These are phyloP conservation scores for Onychostruthus taczanowskii DNA, from an alignment of 2,113 vertebrate genomes.

Conservation along the genomic window DNA sequence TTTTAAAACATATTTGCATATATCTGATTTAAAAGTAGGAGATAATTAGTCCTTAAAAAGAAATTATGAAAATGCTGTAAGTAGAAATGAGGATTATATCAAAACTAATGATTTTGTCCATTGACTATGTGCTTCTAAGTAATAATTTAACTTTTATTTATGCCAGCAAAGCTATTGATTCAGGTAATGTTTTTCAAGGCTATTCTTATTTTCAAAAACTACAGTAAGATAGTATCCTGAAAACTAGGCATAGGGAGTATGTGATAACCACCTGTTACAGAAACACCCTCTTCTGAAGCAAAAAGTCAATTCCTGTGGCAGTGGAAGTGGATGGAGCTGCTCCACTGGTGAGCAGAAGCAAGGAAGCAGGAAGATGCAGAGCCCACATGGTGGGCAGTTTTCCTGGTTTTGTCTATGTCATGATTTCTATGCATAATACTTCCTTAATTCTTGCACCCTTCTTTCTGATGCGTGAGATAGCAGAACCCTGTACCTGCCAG, in stretches of 20 bases:
- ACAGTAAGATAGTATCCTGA: neutral
- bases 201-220: neutral
- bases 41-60: neutral
- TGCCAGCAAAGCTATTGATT: neutral
- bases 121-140: neutral
- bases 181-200: neutral
- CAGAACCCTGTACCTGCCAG: neutral
- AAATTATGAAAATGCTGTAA: neutral
- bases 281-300: neutral
- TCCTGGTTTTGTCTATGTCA: neutral
- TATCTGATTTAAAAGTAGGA: neutral
- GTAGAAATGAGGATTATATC: neutral
- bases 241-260: neutral
- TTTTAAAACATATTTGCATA: neutral
- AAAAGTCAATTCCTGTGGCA: neutral
- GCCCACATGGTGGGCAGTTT: no score
- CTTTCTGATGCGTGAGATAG: neutral
- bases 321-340: neutral
- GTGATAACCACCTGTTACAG: neutral
- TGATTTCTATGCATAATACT: neutral
- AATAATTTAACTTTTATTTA: neutral
- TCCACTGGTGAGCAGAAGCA: neutral
- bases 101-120: neutral
- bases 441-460: neutral
- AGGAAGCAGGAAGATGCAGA: neutral